Evolutionary conservation across 2,888 invertebrate species (phyloP), one percentile per base, ranked within the genome.

Genomic region (Merodon equestris): DNA sequence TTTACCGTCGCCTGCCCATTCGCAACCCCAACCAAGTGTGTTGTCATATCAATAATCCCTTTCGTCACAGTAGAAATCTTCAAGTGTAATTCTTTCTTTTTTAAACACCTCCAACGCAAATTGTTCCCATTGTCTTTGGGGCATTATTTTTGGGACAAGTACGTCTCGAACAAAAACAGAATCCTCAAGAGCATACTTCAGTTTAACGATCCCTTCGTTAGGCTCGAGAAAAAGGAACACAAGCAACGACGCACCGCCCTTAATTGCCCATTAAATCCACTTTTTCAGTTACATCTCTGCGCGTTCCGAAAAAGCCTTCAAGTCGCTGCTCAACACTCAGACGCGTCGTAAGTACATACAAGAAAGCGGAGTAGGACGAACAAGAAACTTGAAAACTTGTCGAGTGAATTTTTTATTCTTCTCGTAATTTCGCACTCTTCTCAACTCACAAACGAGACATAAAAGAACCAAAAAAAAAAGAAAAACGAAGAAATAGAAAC

Each of bases 391-490:
- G 27, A 40, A 45, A 58, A 47, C 47, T 27, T 19, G 12, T 48
- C n/a, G 1, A 45, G 27, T 17, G 54, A 72, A 47, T 61, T 47
- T 61, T 67, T 45, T 57, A n/a, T 40, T n/a, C 10, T 9, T 10
- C 38, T 77, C 66, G 47, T 19, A 72, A 71, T 61, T 77, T 72
- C 66, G 56, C 76, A 77, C 66, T 63, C 34, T 61, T 7, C 2
- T 61, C 72, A 57, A 42, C 61, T 77, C 60, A 67, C 57, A 72
- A 51, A 13, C 40, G 44, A 12, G 47, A 38, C 19, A 48, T 57
- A 12, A 34, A 54, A 70, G 38, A 9, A 58, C 19, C 13, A 64
- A 38, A 15, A 48, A 14, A 17, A 36, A 36, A 18, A 36, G 14
- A 19, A 50, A 64, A 40, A 7, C 15, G 51, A 34, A 18, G 18